Evolutionary conservation across 2,797 vertebrate genomes (phyloP), one percentile per base, ranked within the genome.

Genomic region (Austrolebias charrua): DNA sequence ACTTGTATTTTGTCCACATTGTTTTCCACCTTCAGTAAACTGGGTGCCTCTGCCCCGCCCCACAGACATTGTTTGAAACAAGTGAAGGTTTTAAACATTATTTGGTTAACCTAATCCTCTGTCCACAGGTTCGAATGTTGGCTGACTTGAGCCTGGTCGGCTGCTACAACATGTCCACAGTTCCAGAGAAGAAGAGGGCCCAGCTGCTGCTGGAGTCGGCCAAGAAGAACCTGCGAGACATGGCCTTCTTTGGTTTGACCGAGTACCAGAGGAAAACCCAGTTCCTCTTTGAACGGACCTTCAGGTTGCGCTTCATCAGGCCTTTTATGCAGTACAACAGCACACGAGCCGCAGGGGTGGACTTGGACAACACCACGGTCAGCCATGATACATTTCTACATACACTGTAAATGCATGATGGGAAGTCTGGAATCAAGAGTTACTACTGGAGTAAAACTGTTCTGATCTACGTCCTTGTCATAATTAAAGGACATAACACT

Each of bases 321-420:
- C 97, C 97, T 19, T 99, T 99, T 85, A 95, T 98, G 95, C 97
- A 99, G 91, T 98, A 98, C 92, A 99, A 98, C 92, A 98, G 95
- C 89, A 99, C 96, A 0, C 89, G 97, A 49, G 96, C 96, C 0
- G 96, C 96, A 0, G 97, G 96, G 1, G 97, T 99, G 77, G 96
- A 98, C 88, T 90, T 96, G 81, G 95, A 95, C 49, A 94, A 96
- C 5, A 85, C 92, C 62, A 99, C 97, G 56, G 93, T 91, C 1
- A 56, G 90, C 83, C 6, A 49, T 13, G 38, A 13, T 13, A 4
- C 10, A 13, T 11, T 13, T 40, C 10, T 40, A 18, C 1, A 44
- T 24, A n/a, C n/a, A n/a, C n/a, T n/a, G n/a, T n/a, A 24, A 24
- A 24, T 24, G 24, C 24, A 24, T 24, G 24, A 24, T 24, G 24